Evolutionary conservation across 2,113 vertebrate genomes (phyloP).

Genomic region (Tinamus guttatus): DNA sequence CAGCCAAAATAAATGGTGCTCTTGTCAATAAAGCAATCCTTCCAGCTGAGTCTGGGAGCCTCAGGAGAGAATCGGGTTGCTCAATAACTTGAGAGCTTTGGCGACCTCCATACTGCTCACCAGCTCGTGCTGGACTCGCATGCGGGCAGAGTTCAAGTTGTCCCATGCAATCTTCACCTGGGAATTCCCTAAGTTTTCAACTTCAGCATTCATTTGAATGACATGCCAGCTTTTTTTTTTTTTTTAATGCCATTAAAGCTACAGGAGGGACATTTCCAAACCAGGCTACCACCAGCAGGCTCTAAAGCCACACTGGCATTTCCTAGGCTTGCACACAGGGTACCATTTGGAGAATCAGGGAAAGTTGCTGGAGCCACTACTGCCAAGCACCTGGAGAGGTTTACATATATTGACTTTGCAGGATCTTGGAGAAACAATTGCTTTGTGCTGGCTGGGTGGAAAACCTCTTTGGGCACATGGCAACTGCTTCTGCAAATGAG

Average conservation of each 20-base stretch:
- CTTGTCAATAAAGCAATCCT: conserved; percentile 26
- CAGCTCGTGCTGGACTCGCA: fast-evolving
- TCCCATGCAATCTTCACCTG: background rate
- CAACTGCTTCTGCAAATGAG: background rate
- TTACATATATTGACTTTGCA: fast-evolving
- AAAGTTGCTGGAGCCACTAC: fast-evolving
- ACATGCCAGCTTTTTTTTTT: background rate
- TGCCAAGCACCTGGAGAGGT: background rate
- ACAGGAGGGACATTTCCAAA: background rate
- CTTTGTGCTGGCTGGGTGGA: background rate
- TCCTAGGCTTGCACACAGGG: background rate
- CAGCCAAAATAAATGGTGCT: conserved; percentile 47
- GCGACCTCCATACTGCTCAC: background rate
- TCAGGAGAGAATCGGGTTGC: background rate
- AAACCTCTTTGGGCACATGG: background rate
- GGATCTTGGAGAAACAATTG: background rate
- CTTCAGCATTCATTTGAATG: background rate
- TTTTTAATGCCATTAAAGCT: background rate
- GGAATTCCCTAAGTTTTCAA: conserved; percentile 18
- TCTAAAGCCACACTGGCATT: background rate
- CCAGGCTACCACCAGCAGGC: background rate
- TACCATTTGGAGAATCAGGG: fast-evolving
- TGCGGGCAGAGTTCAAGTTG: background rate
- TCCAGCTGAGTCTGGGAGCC: background rate
- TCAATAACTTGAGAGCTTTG: background rate